Base-by-base conservation (phyloP, 2,797 vertebrate species). In the Lemur catta region DNA sequence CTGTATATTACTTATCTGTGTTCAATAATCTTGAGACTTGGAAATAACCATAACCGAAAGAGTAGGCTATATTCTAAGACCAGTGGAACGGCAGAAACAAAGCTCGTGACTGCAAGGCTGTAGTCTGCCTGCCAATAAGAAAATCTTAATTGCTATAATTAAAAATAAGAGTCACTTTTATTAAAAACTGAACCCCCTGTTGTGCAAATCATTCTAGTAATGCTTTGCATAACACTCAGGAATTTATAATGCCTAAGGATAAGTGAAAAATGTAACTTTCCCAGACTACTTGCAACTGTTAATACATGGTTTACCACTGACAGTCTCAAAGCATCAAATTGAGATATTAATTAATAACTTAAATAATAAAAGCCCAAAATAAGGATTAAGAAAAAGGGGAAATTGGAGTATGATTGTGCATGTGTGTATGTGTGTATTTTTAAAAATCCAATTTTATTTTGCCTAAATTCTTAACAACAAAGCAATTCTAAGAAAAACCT, bases 131-230 rank as follows among this genome's bases (percentile, higher is more conserved):
- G 98, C 97, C 97, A 98, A 97, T 98, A 97, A 98, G 96, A 98
- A 97, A 89, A 97, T 97, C 95, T 98, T 98, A 98, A 98, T 98
- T 97, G 97, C 97, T 98, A 92, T 98, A 98, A 98, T 98, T 98
- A 98, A 98, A 98, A 98, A 95, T 96, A 98, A 98, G 97, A 97
- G 97, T 98, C 97, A 98, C 97, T 98, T 98, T 98, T 98, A 98
- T 98, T 98, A 98, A 98, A 98, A 97, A 98, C 94, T 33, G 96
- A 98, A 97, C 94, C 97, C 97, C 98, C 94, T 4, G 87, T 98
- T 97, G 98, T 98, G 97, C 72, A 72, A 48, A 97, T 98, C 98
- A 98, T 97, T 96, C 86, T 97, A 89, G 50, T 89, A 95, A 97
- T 91, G 93, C 87, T 98, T 98, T 97, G 96, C 97, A 97, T 98